Percentiles rank a stretch among this genome's conserved stretches.
phyloP scores from a whole-genome alignment of 2,797 vertebrate genomes.

The Intellagama lesueurii region DNA sequence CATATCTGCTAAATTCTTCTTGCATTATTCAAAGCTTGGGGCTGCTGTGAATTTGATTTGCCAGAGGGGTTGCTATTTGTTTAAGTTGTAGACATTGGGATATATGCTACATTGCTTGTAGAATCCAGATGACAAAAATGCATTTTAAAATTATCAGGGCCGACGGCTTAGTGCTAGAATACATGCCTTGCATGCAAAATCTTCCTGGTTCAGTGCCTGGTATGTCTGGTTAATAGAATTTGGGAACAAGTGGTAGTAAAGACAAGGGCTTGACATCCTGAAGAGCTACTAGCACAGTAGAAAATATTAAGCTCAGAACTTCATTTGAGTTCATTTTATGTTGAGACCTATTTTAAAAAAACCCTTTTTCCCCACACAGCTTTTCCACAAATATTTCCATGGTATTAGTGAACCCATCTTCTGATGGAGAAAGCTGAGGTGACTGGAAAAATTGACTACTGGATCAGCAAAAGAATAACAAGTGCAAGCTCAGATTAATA shows the following conservation, averaged over 20 bases:
- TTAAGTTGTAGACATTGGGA: background rate
- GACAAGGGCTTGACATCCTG: background rate
- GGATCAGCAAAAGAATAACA: background rate
- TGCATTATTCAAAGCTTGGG: slow-evolving; percentile 20
- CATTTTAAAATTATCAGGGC: background rate
- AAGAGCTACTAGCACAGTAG: background rate
- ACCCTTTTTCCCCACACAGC: too few relatives aligned
- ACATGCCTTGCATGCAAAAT: background rate
- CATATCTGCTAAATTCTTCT: background rate
- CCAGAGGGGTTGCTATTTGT: background rate
- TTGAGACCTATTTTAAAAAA: background rate
- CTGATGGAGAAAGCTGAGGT: background rate
- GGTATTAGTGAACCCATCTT: background rate
- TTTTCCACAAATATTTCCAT: background rate
- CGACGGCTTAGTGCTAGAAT: background rate
- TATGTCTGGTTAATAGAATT: background rate
- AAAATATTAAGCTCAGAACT: background rate
- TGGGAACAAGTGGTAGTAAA: background rate
- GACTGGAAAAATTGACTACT: too few relatives aligned
- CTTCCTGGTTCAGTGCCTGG: background rate
- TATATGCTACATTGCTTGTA: background rate
- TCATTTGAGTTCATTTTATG: background rate
- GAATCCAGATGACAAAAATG: background rate
- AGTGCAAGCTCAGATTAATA: background rate
- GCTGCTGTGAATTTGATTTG: background rate